Conservation (phyloP, 2,888 invertebrate genomes). For the Melinopterus prodromus region DNA sequence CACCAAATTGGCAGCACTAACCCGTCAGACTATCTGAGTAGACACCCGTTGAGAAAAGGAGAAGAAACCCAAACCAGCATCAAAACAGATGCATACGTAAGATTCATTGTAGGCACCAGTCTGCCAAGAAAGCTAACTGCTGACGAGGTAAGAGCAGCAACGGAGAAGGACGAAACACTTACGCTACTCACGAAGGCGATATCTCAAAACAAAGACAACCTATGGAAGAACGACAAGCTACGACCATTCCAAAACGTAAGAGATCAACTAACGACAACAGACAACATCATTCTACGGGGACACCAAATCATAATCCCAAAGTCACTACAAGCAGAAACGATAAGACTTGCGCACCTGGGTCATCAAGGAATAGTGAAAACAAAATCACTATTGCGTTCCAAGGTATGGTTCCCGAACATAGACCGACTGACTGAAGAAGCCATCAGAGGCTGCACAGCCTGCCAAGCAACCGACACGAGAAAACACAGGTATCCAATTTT, state of each 20-base stretch:
- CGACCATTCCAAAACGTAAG: constrained; percentile 11
- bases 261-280: background rate
- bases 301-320: constrained; percentile 19
- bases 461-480: constrained; percentile 7
- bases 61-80: too few species aligned
- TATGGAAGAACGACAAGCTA: too few species aligned
- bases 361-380: constrained; percentile 23
- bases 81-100: too few species aligned
- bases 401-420: constrained; percentile 41
- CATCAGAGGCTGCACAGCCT: constrained; percentile 10
- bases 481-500: constrained; percentile 12
- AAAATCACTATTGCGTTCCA: constrained; percentile 34
- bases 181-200: too few species aligned
- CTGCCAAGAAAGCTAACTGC: too few species aligned
- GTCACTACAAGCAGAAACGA: constrained; percentile 14
- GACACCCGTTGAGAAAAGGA: too few species aligned
- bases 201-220: too few species aligned
- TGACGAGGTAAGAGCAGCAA: too few species aligned
- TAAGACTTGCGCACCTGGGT: constrained; percentile 27
- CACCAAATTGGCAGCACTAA: constrained; percentile 27
- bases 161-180: too few species aligned
- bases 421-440: constrained; percentile 21
- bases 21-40: background rate
- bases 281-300: background rate
- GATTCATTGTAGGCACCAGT: too few species aligned